Conservation (phyloP, 2,797 vertebrate species). For the Pristis pectinata region DNA sequence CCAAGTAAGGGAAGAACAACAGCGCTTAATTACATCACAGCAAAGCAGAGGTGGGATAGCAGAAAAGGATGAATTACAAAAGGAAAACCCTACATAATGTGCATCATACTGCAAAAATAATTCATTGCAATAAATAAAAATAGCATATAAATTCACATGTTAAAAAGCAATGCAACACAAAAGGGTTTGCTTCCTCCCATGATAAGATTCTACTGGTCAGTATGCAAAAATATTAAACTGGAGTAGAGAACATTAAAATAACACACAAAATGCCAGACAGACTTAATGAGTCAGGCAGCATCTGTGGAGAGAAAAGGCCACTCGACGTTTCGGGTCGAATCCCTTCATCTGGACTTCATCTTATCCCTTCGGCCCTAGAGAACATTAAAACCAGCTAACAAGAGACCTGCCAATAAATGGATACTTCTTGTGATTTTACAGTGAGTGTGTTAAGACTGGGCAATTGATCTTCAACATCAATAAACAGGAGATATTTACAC, state of each 20-base stretch:
- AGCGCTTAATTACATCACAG: not conserved
- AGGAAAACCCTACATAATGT: not conserved
- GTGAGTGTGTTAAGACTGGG: not conserved
- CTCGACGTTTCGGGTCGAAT: no score
- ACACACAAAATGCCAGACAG: not conserved
- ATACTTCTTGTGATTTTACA: not conserved
- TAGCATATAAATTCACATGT: not conserved
- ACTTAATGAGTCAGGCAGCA: no score
- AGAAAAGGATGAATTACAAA: not conserved
- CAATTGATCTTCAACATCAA: not conserved
- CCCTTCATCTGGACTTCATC: no score
- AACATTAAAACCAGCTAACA: not conserved
- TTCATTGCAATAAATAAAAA: not conserved
- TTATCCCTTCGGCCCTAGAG: no score
- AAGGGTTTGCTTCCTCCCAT: not conserved
- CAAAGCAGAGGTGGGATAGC: not conserved
- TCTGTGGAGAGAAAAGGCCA: no score
- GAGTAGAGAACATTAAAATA: not conserved
- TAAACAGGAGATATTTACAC: not conserved
- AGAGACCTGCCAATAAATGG: not conserved
- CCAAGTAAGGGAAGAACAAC: not conserved
- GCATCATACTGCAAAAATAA: not conserved
- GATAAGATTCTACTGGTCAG: not conserved
- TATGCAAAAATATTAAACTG: not conserved
- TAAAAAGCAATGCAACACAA: not conserved